A percentile compares a stretch with the other conserved stretches of the same genome.
These are phyloP conservation scores for Typhlomys cinereus DNA, from an alignment of 2,113 vertebrate species.

Conservation along the genomic window DNA sequence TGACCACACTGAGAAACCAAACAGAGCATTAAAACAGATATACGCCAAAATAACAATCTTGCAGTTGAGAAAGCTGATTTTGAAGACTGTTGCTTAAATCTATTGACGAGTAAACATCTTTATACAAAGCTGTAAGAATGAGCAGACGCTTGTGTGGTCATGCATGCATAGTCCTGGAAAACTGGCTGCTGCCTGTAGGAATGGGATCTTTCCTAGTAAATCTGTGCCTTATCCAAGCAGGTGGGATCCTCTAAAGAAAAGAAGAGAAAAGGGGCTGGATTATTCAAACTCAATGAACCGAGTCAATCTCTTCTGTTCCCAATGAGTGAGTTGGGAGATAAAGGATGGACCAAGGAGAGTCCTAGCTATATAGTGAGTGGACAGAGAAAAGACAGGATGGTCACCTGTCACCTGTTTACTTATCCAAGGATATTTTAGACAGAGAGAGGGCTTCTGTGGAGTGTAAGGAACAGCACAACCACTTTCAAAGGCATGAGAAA, in stretches of 20 bases:
- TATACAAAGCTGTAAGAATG: constrained; percentile 3
- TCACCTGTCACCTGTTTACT: neutral
- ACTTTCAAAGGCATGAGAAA: neutral
- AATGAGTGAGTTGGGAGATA: neutral
- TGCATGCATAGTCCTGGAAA: neutral
- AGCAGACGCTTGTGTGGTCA: neutral
- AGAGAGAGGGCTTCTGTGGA: neutral
- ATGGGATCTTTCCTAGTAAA: neutral
- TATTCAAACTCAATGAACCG: neutral
- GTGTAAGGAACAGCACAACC: neutral
- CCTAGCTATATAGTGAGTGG: neutral
- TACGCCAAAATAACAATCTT: neutral
- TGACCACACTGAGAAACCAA: constrained; percentile 16
- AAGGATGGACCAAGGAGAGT: neutral
- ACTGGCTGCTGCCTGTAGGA: neutral
- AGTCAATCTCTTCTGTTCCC: neutral
- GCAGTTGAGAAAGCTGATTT: constrained; percentile 13
- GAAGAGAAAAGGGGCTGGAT: neutral
- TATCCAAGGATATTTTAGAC: neutral
- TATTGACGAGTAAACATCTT: neutral
- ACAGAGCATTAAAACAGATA: neutral
- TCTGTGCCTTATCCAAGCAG: neutral
- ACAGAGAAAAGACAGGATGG: neutral
- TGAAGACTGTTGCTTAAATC: neutral
- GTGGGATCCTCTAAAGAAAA: neutral